Base-by-base conservation (phyloP, 2,797 vertebrate genomes). In the Neomorphus geoffroyi region DNA sequence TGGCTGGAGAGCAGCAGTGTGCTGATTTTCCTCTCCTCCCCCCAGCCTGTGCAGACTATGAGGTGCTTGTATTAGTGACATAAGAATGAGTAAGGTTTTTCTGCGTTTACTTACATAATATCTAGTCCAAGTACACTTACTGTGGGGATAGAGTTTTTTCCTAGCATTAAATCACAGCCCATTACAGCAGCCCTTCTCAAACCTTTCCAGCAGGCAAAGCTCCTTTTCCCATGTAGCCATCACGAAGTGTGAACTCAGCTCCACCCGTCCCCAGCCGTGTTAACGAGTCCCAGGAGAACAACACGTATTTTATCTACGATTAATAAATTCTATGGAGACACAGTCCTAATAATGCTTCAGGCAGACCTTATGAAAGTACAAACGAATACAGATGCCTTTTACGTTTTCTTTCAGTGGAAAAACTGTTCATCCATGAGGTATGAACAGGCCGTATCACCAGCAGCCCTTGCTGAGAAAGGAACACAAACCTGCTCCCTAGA, bases 31-130 rank as follows among this genome's bases (percentile, higher is more conserved):
- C 41, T 91, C 41, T 81, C 75, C 58, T 84, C 11, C 46, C 39
- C 43, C 15, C 8, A 10, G 26, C 22, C 69, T 1, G 6, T 79
- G 65, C 81, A 92, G 91, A 74, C 92, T 89, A 90, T 75, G 94
- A 92, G 69, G 91, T 92, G 92, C 27, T 23, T 93, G 94, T 65
- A 86, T 92, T 90, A 86, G 72, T 93, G 94, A 91, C 81, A 19
- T 65, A 89, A 96, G 89, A 87, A 74, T 91, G 89, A 95, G 81
- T 91, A 89, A 94, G 69, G 53, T 39, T 94, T 90, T 95, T 93
- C 91, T 95, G 81, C 32, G 3, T 83, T 87, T 72, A 56, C 86
- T 83, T 91, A 69, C 41, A 46, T 54, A 89, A 62, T 82, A 67
- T 61, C 37, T 62, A 83, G 67, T 67, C 81, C 67, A 67, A 94